phyloP scores from a whole-genome alignment of 2,113 vertebrate species.

The Anguilla rostrata region DNA sequence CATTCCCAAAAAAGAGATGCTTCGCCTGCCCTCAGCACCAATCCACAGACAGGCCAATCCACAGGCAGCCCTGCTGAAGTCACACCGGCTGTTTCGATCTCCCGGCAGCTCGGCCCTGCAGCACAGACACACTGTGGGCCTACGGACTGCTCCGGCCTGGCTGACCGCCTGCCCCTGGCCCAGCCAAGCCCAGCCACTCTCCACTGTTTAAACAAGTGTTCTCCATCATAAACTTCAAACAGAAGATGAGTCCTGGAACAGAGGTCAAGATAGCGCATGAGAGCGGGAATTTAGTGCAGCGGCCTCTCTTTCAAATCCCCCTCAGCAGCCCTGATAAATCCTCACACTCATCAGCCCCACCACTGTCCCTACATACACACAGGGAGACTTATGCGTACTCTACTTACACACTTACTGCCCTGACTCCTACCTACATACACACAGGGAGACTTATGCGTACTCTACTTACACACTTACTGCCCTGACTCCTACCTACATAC shows the following conservation, averaged over 20 bases:
- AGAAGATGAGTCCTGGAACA: neutral
- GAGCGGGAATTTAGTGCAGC: neutral
- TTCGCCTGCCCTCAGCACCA: too few species aligned
- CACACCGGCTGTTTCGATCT: neutral
- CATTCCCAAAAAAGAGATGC: too few species aligned
- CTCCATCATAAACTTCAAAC: slow-evolving; percentile 18
- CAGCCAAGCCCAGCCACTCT: neutral
- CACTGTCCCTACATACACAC: neutral
- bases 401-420: neutral
- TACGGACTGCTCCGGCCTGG: neutral
- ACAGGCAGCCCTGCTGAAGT: neutral
- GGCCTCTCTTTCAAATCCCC: neutral
- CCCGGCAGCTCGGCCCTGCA: neutral
- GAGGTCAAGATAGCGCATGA: neutral
- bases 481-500: too few species aligned
- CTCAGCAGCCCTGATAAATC: neutral
- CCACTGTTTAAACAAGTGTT: slow-evolving; percentile 30
- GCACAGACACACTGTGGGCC: neutral
- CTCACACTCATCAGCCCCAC: too few species aligned
- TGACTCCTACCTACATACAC: too few species aligned
- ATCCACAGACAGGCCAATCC: too few species aligned
- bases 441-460: too few species aligned
- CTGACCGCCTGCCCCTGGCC: neutral
- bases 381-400: neutral
- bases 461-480: too few species aligned